These are phyloP conservation scores for Neopelma chrysocephalum DNA, from an alignment of 2,797 vertebrate genomes.

Conservation along the genomic window DNA sequence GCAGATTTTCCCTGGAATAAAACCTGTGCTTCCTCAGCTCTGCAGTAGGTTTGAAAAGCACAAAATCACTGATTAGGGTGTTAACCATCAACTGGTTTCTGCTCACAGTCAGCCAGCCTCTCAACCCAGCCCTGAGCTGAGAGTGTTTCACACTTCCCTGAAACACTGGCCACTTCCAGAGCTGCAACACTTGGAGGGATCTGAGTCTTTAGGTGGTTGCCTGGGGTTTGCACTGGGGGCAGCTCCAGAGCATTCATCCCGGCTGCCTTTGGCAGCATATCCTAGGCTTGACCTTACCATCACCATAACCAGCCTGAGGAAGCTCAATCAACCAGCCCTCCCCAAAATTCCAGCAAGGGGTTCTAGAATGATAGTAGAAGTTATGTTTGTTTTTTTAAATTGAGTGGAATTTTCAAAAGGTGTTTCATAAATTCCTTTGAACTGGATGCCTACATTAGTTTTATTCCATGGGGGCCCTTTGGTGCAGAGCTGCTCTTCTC, in stretches of 20 bases:
- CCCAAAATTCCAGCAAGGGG: not conserved
- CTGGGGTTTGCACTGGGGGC: not conserved
- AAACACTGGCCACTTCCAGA: not conserved
- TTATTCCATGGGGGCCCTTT: not conserved
- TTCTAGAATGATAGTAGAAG: not conserved
- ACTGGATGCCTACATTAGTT: not conserved
- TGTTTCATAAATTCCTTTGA: not conserved
- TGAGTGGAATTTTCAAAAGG: not conserved
- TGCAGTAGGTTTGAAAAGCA: not conserved
- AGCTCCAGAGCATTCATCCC: not conserved
- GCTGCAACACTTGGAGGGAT: not conserved
- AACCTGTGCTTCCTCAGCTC: not conserved
- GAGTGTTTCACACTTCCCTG: not conserved
- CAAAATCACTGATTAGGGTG: not conserved
- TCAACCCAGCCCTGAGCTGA: not conserved
- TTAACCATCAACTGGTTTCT: not conserved
- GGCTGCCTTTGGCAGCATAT: not conserved
- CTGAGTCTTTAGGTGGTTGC: not conserved
- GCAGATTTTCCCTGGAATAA: slow-evolving; percentile 27
- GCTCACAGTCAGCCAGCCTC: not conserved
- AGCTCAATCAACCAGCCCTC: not conserved
- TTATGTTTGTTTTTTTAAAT: not conserved
- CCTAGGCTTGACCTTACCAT: not conserved
- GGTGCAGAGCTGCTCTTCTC: not conserved
- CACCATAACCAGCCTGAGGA: not conserved